phyloP scores from a whole-genome alignment of 2,888 invertebrate genomes.

The Choristoneura rosaceana region DNA sequence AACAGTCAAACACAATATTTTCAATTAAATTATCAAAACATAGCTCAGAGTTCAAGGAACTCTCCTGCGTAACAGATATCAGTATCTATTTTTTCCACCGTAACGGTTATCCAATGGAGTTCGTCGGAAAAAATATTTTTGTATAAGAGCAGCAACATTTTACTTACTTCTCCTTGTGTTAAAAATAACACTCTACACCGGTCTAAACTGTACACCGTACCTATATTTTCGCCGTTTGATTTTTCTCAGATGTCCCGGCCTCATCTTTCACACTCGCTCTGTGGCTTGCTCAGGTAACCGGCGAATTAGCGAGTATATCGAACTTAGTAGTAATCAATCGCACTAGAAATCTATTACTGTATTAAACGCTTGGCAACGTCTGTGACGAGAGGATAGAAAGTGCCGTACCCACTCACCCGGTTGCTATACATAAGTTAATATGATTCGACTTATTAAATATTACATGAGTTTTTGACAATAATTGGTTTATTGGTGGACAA shows the following conservation, averaged over 20 bases:
- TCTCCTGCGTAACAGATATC: conserved; percentile 10
- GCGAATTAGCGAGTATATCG: conserved; percentile 49
- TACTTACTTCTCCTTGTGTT: conserved; percentile 61
- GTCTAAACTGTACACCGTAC: conserved; percentile 61
- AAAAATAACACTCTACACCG: conserved; percentile 71
- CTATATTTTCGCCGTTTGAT: conserved; percentile 46
- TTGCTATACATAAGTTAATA: conserved; percentile 59
- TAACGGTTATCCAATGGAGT: conserved; percentile 24
- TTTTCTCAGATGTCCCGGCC: conserved; percentile 68
- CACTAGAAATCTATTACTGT: conserved; percentile 60
- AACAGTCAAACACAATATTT: neutral
- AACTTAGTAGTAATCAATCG: conserved; percentile 47
- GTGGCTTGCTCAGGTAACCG: conserved; percentile 63
- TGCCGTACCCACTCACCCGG: conserved; percentile 61
- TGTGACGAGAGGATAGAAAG: conserved; percentile 66
- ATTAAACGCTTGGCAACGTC: conserved; percentile 70
- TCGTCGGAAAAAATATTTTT: conserved; percentile 32
- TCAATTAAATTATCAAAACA: neutral
- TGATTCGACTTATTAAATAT: conserved; percentile 68
- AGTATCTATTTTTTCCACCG: conserved; percentile 13
- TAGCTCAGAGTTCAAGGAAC: neutral
- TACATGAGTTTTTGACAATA: conserved; percentile 67
- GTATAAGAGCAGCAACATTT: conserved; percentile 51
- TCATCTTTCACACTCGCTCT: conserved; percentile 65
- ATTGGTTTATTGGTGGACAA: conserved; percentile 66